Percentiles rank a stretch among this genome's conserved stretches.
Evolutionary conservation across 2,888 invertebrate species (phyloP).

Genomic region (Hirtodrosophila histrioides): DNA sequence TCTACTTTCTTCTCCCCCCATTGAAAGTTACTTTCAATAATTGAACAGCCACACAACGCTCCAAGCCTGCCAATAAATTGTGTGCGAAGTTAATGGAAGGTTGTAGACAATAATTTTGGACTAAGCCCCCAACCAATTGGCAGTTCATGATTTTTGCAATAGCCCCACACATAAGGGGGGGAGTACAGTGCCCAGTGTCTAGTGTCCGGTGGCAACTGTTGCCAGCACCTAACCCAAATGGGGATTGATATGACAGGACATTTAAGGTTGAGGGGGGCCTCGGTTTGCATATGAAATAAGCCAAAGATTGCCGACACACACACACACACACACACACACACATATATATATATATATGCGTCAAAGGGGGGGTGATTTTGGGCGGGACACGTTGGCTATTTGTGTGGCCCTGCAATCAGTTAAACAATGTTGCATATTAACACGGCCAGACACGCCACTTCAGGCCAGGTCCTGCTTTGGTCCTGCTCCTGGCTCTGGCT

Average conservation of each 20-base stretch:
- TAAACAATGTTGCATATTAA: constrained; percentile 78
- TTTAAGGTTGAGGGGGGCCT: neutral
- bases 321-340: no score
- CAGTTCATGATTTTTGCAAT: constrained; percentile 61
- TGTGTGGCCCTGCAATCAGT: constrained; percentile 66
- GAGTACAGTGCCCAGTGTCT: neutral
- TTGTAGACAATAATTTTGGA: constrained; percentile 20
- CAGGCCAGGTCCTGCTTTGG: neutral
- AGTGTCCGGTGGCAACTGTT: constrained; percentile 41
- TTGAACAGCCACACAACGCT: no score
- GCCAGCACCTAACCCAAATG: constrained; percentile 46
- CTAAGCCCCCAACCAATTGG: constrained; percentile 38
- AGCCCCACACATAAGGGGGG: constrained; percentile 17
- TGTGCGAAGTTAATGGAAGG: constrained; percentile 17
- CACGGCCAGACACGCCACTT: constrained; percentile 37
- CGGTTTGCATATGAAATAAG: constrained; percentile 61
- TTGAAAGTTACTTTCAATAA: no score
- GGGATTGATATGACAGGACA: constrained; percentile 42
- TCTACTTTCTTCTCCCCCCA: no score
- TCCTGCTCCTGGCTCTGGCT: no score
- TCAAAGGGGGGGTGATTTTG: neutral
- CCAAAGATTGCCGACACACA: constrained; percentile 56
- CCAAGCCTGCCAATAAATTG: no score
- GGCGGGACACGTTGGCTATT: constrained; percentile 14
- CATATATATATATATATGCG: no score